These are phyloP conservation scores for Eolophus roseicapilla DNA, from an alignment of 2,113 vertebrate genomes.

Conservation along the genomic window DNA sequence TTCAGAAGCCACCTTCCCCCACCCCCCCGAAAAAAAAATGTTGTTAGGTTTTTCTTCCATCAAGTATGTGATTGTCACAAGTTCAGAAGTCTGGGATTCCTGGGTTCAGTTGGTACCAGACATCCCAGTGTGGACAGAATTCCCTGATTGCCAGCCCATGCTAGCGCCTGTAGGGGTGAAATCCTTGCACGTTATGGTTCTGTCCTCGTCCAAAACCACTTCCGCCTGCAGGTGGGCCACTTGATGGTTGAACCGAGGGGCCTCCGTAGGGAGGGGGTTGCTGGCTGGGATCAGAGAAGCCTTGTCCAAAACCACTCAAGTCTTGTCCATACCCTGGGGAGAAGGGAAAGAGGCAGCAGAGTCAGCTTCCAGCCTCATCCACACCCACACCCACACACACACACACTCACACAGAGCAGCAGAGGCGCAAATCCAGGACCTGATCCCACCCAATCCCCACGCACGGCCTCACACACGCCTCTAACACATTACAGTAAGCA, in stretches of 20 bases:
- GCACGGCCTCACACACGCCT: neutral
- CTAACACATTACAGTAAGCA: rapidly evolving
- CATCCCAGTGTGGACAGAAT: slow-evolving; percentile 77
- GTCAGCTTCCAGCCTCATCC: neutral
- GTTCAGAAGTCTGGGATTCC: slow-evolving; percentile 78
- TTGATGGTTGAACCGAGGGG: slow-evolving; percentile 86
- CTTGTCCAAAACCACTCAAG: slow-evolving; percentile 94
- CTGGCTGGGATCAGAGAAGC: slow-evolving; percentile 94
- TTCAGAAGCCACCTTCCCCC: slow-evolving; percentile 68
- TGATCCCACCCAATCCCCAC: rapidly evolving
- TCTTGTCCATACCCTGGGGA: slow-evolving; percentile 94
- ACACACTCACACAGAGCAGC: neutral
- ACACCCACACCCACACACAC: too few relatives aligned
- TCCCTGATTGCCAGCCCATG: slow-evolving; percentile 80
- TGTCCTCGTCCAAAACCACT: slow-evolving; percentile 92
- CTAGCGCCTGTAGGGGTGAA: slow-evolving; percentile 98
- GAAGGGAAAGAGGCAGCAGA: neutral
- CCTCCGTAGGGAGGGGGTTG: slow-evolving; percentile 86
- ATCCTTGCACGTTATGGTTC: slow-evolving; percentile 98
- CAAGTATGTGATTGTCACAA: slow-evolving; percentile 84
- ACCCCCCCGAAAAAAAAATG: slow-evolving; percentile 45
- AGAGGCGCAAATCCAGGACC: rapidly evolving
- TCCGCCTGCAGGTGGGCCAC: slow-evolving; percentile 84
- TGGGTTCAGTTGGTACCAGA: slow-evolving; percentile 70
- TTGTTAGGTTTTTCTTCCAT: slow-evolving; percentile 77